These are phyloP conservation scores for Telmatochromis sp. DNA, from an alignment of 2,113 vertebrate genomes.

Conservation along the genomic window DNA sequence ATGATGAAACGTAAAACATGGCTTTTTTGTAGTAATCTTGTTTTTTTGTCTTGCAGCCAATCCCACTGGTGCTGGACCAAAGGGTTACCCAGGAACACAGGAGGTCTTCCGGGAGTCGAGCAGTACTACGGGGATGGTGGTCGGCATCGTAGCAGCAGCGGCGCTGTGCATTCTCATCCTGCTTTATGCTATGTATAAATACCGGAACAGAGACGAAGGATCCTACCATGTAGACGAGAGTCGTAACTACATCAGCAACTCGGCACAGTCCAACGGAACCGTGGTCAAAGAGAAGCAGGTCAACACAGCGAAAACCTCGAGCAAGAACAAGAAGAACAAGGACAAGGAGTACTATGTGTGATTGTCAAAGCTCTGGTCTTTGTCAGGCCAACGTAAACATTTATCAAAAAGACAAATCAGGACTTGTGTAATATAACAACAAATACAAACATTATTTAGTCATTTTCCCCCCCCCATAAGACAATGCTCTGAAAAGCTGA, in stretches of 20 bases:
- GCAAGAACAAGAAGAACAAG: conserved; percentile 99
- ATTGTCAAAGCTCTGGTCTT: conserved; percentile 63
- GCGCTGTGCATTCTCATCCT: conserved; percentile 98
- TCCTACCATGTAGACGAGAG: conserved; percentile 98
- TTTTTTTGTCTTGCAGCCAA: conserved; percentile 76
- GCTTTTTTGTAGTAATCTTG: conserved; percentile 15
- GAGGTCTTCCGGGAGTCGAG: conserved; percentile 94
- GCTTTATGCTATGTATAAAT: conserved; percentile 99
- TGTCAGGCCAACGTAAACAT: conserved; percentile 22
- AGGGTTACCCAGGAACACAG: conserved; percentile 79
- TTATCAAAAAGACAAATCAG: conserved; percentile 49
- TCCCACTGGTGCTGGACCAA: conserved; percentile 83
- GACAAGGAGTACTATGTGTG: conserved; percentile 99
- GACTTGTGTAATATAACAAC: conserved; percentile 93
- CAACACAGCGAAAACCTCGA: conserved; percentile 86
- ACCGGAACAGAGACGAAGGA: conserved; percentile 95
- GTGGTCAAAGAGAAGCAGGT: conserved; percentile 94
- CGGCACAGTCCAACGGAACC: conserved; percentile 95
- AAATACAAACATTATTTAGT: conserved; percentile 73
- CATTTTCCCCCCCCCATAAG: conserved; percentile 85
- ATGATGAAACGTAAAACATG: background rate
- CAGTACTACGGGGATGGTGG: conserved; percentile 98
- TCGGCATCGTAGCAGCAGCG: conserved; percentile 92
- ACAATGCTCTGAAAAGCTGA: conserved; percentile 52
- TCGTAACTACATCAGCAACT: conserved; percentile 99